These are phyloP conservation scores for Cairina moschata DNA, from an alignment of 2,113 vertebrate species.

Conservation along the genomic window DNA sequence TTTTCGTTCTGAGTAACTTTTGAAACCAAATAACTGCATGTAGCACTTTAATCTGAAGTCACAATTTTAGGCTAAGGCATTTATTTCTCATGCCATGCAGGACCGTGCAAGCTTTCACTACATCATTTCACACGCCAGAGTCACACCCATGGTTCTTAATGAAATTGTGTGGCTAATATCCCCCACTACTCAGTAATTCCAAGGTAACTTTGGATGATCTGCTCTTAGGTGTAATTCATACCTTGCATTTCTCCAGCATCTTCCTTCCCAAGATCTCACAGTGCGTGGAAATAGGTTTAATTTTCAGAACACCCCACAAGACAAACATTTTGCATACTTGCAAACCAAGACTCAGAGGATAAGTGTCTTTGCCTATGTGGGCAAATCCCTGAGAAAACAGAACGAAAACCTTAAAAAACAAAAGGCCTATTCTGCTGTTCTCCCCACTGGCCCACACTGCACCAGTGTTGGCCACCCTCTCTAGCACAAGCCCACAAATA, in stretches of 20 bases:
- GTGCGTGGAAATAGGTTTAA: background rate
- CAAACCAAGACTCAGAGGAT: fast-evolving
- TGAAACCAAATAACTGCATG: constrained; percentile 68
- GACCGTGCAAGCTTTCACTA: background rate
- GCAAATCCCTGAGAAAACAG: background rate
- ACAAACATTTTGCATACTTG: background rate
- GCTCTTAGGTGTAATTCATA: background rate
- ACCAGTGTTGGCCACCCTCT: background rate
- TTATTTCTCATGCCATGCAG: constrained; percentile 19
- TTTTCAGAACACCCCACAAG: background rate
- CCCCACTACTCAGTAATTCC: background rate
- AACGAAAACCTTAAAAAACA: background rate
- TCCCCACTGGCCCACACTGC: background rate
- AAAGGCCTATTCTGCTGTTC: background rate
- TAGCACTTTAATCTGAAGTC: constrained; percentile 63
- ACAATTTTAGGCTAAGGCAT: constrained; percentile 31
- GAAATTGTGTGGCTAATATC: constrained; percentile 10
- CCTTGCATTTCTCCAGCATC: background rate
- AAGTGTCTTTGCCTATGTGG: background rate
- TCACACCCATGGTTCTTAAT: background rate
- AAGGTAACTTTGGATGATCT: constrained; percentile 25
- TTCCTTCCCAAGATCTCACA: background rate
- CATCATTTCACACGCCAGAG: background rate
- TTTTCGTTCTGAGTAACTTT: constrained; percentile 67
- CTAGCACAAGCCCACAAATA: background rate